Evolutionary conservation across 1,140 invertebrate genomes (phyloP).

Genomic region (Temnothorax curvispinosus): DNA sequence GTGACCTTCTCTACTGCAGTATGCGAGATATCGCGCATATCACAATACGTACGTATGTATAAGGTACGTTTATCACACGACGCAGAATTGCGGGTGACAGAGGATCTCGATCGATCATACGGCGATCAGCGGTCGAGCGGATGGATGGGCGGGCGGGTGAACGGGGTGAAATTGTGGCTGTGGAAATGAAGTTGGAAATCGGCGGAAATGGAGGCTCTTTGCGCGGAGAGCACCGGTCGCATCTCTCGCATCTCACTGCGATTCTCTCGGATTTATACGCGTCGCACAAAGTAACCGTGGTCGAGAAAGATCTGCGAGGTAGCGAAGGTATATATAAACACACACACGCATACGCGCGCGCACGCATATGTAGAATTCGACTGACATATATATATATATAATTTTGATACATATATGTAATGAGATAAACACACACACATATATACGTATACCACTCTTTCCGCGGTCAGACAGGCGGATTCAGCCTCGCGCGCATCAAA

Average conservation of each 20-base stretch:
- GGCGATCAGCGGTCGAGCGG: background rate
- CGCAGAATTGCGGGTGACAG: background rate
- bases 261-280: constrained; percentile 68
- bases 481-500: background rate
- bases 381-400: background rate
- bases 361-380: too few species aligned
- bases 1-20: background rate
- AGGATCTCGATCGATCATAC: constrained; percentile 59
- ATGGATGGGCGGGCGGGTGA: too few species aligned
- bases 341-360: too few species aligned
- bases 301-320: background rate
- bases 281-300: constrained; percentile 61
- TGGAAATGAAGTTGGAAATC: constrained; percentile 78
- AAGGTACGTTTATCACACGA: background rate
- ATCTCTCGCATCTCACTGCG: background rate
- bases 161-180: constrained; percentile 69
- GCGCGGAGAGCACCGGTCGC: constrained; percentile 25
- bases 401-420: background rate
- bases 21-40: background rate
- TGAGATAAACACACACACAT: background rate
- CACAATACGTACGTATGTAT: background rate
- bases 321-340: background rate
- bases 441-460: too few species aligned
- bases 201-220: constrained; percentile 79
- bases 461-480: too few species aligned